Base-by-base conservation (phyloP, 2,797 vertebrate genomes). In the Chiroxiphia lanceolata region DNA sequence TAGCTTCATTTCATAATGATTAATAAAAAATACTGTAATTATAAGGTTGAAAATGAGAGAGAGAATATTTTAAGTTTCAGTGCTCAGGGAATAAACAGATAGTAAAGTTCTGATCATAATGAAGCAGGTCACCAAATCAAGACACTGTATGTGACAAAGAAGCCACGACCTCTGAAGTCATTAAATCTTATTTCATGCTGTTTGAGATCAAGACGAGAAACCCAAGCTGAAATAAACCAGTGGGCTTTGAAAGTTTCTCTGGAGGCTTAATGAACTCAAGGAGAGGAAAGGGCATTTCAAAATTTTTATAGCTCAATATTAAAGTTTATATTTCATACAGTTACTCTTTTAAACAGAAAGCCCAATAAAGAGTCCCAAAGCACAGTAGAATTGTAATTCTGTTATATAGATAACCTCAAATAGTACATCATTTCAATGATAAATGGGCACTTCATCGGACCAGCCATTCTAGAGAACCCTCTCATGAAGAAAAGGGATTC, bases 241-340 rank as follows among this genome's bases (percentile, higher is more conserved):
- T 16, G 68, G 95, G 56, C 79, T 90, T 91, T 72, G 67, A 94
- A 95, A 95, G 31, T 82, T 96, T 95, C 92, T 96, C 93, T 93
- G 53, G 67, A 72, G 72, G 19, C 38, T 93, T 96, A 96, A 96
- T 97, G 93, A 97, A 95, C 53, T 96, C 70, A 96, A 96, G 92
- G 93, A 95, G 76, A 96, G 18, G 22, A 97, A 94, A 97, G 94
- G 91, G 83, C 81, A 92, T 95, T 95, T 94, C 21, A 59, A 51
- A 87, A 31, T 63, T 94, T 76, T 93, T 96, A 92, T 81, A 71
- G 59, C 83, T 96, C 77, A 96, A 72, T 95, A 93, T 93, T 95
- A 96, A 96, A 84, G 59, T 70, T 90, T 89, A 64, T 95, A 81
- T 94, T 95, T 95, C 86, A 95, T 93, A 48, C 50, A 69, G n/a